Evolutionary conservation across 2,888 invertebrate genomes (phyloP).

Genomic region (Lasius fuliginosus): DNA sequence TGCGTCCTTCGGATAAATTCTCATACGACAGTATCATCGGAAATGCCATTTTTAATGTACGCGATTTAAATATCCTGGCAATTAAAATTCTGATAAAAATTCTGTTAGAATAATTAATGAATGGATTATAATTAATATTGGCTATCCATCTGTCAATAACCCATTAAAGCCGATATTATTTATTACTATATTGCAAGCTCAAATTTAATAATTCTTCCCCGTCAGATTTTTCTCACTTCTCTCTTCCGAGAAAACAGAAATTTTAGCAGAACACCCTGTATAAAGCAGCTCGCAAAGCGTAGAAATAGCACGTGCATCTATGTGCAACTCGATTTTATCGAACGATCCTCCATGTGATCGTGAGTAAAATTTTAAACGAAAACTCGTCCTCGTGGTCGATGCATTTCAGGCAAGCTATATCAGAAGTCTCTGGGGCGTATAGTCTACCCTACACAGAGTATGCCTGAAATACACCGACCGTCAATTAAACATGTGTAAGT

Average conservation of each 20-base stretch:
- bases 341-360: constrained; percentile 50
- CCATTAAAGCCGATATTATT: not conserved
- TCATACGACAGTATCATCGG: not conserved
- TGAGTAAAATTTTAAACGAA: constrained; percentile 53
- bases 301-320: constrained; percentile 28
- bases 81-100: constrained; percentile 6
- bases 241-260: not conserved
- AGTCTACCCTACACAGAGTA: not conserved
- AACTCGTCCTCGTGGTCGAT: constrained; percentile 10
- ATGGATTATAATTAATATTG: not conserved
- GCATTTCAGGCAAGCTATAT: constrained; percentile 34
- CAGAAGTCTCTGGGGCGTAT: constrained; percentile 23
- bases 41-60: not conserved
- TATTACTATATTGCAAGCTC: not conserved
- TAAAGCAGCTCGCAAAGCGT: not conserved
- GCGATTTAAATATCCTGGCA: not conserved
- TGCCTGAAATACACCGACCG: constrained; percentile 29
- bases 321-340: constrained; percentile 52
- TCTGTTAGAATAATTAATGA: not conserved
- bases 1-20: not conserved
- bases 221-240: not conserved
- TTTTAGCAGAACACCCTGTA: constrained; percentile 26
- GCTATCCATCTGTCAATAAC: not conserved
- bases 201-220: not conserved
- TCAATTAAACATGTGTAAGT: constrained; percentile 37